phyloP scores from a whole-genome alignment of 2,888 invertebrate species.

The Cantharis flavilabris region DNA sequence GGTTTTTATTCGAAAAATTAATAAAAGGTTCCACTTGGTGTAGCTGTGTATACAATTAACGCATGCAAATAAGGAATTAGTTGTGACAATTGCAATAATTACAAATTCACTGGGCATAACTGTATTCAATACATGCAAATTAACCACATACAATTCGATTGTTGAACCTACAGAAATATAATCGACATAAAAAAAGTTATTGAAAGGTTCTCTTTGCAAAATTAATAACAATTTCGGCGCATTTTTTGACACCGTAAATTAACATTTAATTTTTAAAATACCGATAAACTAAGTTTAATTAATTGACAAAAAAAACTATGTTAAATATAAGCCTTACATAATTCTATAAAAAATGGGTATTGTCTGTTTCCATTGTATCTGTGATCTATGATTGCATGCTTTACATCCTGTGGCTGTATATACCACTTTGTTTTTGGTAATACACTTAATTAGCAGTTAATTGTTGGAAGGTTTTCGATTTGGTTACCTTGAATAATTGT shows the following conservation, averaged over 20 bases:
- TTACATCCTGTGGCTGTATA: not conserved
- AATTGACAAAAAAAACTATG: not conserved
- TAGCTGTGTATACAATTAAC: not conserved
- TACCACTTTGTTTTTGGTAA: not conserved
- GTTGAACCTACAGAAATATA: not conserved
- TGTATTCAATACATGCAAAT: not conserved
- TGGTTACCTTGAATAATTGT: not conserved
- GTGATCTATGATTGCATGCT: not conserved
- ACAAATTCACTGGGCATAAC: not conserved
- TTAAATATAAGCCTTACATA: not conserved
- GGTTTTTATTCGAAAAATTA: not conserved
- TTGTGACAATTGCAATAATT: not conserved
- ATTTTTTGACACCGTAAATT: not conserved
- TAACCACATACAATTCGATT: not conserved
- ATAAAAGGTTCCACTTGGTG: not conserved
- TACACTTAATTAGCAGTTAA: not conserved
- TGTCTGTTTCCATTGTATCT: not conserved
- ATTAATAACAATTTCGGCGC: not conserved
- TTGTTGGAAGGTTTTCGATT: not conserved
- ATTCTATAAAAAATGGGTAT: not conserved
- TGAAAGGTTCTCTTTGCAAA: not conserved
- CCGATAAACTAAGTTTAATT: not conserved
- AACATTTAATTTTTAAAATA: not conserved
- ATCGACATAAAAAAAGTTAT: not conserved
- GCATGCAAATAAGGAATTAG: not conserved